A percentile compares a stretch with the other conserved stretches of the same genome.
Conservation (phyloP, 2,888 invertebrate species). For the Trachelus iudaicus region DNA sequence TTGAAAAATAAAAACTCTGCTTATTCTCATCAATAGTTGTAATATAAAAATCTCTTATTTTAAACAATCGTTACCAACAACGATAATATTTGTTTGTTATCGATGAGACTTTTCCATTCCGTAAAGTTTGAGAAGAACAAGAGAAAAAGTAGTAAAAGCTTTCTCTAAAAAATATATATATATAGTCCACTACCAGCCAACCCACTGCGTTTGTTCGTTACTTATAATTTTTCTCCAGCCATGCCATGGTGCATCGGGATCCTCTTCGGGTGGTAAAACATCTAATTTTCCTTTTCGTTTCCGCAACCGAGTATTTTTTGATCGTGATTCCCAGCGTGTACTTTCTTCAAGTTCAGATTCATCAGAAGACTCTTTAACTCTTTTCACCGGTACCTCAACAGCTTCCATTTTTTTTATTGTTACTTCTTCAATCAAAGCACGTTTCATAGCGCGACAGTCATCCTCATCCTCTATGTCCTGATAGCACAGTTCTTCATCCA, state of each 20-base stretch:
- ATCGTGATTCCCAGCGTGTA: neutral
- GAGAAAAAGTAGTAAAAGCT: constrained; percentile 6
- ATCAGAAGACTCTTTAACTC: neutral
- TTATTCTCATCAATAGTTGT: constrained; percentile 7
- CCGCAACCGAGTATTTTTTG: neutral
- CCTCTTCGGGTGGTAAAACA: constrained; percentile 34
- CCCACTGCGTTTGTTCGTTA: constrained; percentile 47
- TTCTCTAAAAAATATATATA: neutral
- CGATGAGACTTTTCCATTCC: neutral
- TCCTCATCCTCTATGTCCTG: constrained; percentile 59
- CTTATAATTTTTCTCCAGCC: constrained; percentile 53
- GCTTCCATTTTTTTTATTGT: neutral
- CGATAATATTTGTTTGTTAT: no score
- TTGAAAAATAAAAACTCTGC: constrained; percentile 5
- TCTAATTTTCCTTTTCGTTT: neutral
- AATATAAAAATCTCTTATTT: neutral
- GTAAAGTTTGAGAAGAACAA: neutral
- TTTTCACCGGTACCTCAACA: neutral
- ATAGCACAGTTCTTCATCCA: constrained; percentile 58
- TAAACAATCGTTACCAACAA: no score
- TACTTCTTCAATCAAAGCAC: neutral
- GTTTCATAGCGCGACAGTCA: neutral
- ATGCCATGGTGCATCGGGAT: constrained; percentile 55
- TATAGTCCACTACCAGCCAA: constrained; percentile 45
- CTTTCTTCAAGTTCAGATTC: neutral